phyloP scores from a whole-genome alignment of 1,140 invertebrate species.

The Triops longicaudatus region DNA sequence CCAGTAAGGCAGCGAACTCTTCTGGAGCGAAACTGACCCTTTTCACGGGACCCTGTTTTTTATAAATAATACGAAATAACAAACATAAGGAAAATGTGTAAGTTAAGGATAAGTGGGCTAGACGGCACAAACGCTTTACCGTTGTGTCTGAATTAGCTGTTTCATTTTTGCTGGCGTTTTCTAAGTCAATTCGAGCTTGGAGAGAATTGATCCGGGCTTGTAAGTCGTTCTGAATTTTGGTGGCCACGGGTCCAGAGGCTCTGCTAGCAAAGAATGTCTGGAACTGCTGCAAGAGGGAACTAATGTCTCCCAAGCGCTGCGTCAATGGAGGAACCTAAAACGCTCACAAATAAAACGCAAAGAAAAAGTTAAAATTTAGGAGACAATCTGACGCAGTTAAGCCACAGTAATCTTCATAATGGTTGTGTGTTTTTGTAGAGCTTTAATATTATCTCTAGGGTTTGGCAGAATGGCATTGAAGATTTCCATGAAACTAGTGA shows the following conservation, averaged over 20 bases:
- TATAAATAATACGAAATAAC: neutral
- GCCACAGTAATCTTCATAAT: no score
- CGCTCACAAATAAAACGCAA: neutral
- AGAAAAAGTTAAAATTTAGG: no score
- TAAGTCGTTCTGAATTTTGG: neutral
- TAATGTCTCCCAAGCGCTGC: neutral
- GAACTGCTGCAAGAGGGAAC: neutral
- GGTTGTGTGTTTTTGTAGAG: no score
- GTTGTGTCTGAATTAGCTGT: neutral
- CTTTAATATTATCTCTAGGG: no score
- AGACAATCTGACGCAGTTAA: no score
- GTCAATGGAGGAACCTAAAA: neutral
- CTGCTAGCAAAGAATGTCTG: neutral
- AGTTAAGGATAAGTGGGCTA: neutral
- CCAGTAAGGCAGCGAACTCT: slow-evolving; percentile 1
- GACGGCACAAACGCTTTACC: neutral
- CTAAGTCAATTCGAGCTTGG: neutral
- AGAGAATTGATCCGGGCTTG: neutral
- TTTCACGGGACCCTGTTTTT: neutral
- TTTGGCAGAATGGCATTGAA: no score
- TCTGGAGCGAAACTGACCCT: neutral
- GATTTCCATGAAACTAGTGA: no score
- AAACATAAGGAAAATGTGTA: neutral
- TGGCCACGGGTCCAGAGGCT: neutral
- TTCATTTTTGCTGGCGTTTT: neutral